These are phyloP conservation scores for Alca torda DNA, from an alignment of 2,797 vertebrate species.

Conservation along the genomic window DNA sequence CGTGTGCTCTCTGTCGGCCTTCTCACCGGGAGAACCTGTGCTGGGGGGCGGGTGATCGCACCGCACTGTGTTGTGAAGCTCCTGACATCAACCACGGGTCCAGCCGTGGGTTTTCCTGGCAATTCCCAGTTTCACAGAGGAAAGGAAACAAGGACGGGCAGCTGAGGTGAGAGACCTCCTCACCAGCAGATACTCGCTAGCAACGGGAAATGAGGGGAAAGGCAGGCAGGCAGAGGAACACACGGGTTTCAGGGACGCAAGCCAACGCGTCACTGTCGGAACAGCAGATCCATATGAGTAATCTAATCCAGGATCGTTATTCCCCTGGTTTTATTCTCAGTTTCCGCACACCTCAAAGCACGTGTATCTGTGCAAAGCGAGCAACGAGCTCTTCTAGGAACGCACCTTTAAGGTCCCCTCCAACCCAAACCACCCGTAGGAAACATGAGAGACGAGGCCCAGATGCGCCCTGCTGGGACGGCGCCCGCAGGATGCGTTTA, in stretches of 20 bases:
- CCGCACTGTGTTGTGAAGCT: rapidly evolving
- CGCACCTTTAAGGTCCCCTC: not conserved
- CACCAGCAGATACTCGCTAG: not conserved
- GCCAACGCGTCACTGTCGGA: not conserved
- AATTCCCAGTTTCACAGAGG: not conserved
- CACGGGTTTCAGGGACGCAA: not conserved
- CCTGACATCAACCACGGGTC: not conserved
- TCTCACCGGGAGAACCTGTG: rapidly evolving
- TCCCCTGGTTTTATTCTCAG: not conserved
- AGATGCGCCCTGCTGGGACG: rapidly evolving
- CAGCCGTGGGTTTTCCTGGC: not conserved
- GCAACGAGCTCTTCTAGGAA: not conserved
- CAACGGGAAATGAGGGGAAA: not conserved
- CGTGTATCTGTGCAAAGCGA: not conserved
- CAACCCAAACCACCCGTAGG: not conserved
- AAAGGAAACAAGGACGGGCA: not conserved
- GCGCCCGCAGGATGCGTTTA: not conserved
- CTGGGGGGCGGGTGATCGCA: not conserved
- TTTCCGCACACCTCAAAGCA: not conserved
- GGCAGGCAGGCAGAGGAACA: not conserved
- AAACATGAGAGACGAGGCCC: not conserved
- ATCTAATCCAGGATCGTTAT: not conserved
- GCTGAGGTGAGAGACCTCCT: not conserved
- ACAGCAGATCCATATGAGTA: not conserved
- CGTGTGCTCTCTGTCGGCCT: not conserved